These are phyloP conservation scores for Umimayanthus kanabou DNA, from an alignment of 92 coral and sea anemone genomes.

Conservation along the genomic window DNA sequence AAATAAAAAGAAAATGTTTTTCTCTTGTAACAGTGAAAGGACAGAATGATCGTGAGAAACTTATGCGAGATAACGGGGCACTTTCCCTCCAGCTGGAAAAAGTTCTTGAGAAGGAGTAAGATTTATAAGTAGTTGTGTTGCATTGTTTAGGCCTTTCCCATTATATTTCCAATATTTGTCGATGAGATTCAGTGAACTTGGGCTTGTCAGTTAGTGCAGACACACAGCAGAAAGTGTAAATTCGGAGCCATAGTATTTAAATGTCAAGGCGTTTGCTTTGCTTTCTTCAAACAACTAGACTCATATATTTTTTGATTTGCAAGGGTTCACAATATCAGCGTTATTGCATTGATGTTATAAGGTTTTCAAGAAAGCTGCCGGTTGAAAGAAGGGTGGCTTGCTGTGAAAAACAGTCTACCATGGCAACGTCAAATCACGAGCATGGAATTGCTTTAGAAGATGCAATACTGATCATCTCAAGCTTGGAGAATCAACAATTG, in stretches of 20 bases:
- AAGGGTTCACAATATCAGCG: neutral
- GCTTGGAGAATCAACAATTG: too few relatives aligned
- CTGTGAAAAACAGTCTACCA: too few relatives aligned
- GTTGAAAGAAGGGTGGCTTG: too few relatives aligned
- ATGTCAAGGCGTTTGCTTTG: neutral
- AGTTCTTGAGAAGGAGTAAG: constrained; percentile 27
- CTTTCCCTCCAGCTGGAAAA: constrained; percentile 12
- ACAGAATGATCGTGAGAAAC: constrained; percentile 14
- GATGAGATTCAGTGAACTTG: neutral
- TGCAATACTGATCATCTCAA: too few relatives aligned
- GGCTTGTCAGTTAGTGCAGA: too few relatives aligned
- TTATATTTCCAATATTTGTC: neutral
- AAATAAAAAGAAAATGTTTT: neutral
- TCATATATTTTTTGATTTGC: neutral
- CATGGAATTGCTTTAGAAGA: too few relatives aligned
- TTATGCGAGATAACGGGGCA: neutral
- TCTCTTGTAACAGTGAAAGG: constrained; percentile 27
- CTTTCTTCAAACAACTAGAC: neutral
- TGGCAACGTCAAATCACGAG: too few relatives aligned
- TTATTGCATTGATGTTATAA: neutral
- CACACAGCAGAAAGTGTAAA: too few relatives aligned
- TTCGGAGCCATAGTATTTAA: too few relatives aligned
- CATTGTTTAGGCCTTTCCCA: neutral
- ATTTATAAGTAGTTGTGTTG: neutral
- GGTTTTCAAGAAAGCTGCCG: neutral